Base-by-base conservation (phyloP, 92 coral and sea anemone genomes). In the Diadumene lineata region DNA sequence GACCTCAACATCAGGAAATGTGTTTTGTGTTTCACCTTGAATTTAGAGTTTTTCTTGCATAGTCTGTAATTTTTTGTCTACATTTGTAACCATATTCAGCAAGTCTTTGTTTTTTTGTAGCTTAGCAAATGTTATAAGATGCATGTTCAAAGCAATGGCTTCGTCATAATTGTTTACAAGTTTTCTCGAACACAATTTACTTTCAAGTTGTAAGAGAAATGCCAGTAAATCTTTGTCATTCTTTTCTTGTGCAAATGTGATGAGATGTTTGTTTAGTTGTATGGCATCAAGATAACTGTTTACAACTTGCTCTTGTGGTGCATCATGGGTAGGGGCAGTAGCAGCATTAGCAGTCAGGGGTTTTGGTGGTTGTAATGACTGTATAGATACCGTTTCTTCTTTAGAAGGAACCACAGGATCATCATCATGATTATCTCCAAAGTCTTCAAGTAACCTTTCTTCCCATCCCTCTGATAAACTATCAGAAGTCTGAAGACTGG, bases 391-490 rank as follows among this genome's bases (percentile, higher is more conserved):
- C 1, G 64, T 26, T 25, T 58, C 64, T 22, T 22, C 22, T 26
- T 58, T 58, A 58, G 26, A 3, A 22, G 64, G 64, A 28, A 43
- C 4, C 26, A 24, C 29, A n/a, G n/a, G n/a, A n/a, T n/a, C n/a
- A 31, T 62, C 38, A 29, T 62, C 63, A n/a, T 76, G 70, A 53
- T 76, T 76, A 15, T 76, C 72, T 44, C 81, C 56, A 44, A 64
- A 76, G 23, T 76, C 81, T 26, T 76, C 81, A 11, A 76, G 56
- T 38, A 76, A 25, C 19, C 81, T 64, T 6, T 76, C 81, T 17
- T 76, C 81, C 81, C 81, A 76, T 13, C 81, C 81, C 2, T 76
- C 81, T 65, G 81, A 65, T 53, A 76, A 31, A n/a, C 30, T 43
- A 76, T 76, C 81, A 22, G 81, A 28, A 25, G 46, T 51, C 38